Evolutionary conservation across 2,797 vertebrate genomes (phyloP).

Genomic region (Pempheris klunzingeri): DNA sequence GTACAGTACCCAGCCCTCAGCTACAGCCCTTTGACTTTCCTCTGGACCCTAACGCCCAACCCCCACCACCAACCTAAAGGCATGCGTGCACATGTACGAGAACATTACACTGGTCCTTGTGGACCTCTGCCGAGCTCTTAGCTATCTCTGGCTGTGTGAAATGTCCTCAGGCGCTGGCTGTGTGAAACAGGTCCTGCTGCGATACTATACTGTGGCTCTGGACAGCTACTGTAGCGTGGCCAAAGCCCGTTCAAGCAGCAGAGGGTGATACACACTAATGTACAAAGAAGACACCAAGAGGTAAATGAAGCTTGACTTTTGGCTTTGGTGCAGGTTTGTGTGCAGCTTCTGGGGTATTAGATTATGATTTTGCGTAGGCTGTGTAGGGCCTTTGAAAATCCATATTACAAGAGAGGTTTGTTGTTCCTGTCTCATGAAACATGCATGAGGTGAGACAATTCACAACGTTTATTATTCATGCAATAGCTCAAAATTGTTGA

Average conservation of each 20-base stretch:
- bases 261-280: constrained; percentile 44
- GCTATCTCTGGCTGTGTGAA: constrained; percentile 10
- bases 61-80: constrained; percentile 7
- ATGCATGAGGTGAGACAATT: constrained; percentile 67
- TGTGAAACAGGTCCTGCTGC: constrained; percentile 24
- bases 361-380: constrained; percentile 21
- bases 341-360: constrained; percentile 36
- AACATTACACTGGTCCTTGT: constrained; percentile 17
- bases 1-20: neutral
- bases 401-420: constrained; percentile 47
- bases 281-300: neutral
- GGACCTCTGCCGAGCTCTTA: constrained; percentile 17
- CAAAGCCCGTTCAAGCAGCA: constrained; percentile 46
- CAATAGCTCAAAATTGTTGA: constrained; percentile 42
- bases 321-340: constrained; percentile 9
- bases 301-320: constrained; percentile 55
- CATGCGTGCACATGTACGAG: constrained; percentile 36
- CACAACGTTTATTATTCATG: constrained; percentile 65
- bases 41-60: constrained; percentile 1
- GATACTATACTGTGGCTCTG: constrained; percentile 14
- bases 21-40: constrained; percentile 8
- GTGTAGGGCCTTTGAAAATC: constrained; percentile 26
- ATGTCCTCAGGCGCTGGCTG: neutral
- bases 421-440: constrained; percentile 63
- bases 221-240: constrained; percentile 35